phyloP scores from a whole-genome alignment of 1,140 invertebrate genomes.

The Euwallacea fornicatus region DNA sequence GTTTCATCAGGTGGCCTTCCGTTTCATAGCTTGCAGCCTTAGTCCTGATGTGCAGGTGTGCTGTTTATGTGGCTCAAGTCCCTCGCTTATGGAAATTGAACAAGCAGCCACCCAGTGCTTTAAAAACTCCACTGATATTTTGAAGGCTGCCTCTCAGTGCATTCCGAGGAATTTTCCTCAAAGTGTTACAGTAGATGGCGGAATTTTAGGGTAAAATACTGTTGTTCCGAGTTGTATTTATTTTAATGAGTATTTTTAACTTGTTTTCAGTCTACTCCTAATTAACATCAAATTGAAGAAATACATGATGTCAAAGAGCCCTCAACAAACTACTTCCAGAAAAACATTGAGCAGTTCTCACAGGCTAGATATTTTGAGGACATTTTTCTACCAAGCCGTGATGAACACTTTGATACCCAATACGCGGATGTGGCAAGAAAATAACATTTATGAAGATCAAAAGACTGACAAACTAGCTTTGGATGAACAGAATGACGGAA shows the following conservation, averaged over 20 bases:
- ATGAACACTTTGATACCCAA: slow-evolving; percentile 51
- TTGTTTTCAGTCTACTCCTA: slow-evolving; percentile 65
- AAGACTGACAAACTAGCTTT: slow-evolving; percentile 30
- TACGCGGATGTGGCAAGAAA: slow-evolving; percentile 34
- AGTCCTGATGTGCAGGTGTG: slow-evolving; percentile 73
- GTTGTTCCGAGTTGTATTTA: background rate
- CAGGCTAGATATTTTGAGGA: slow-evolving; percentile 68
- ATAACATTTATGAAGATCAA: slow-evolving; percentile 27
- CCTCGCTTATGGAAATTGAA: slow-evolving; percentile 71
- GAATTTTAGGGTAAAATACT: slow-evolving; percentile 64
- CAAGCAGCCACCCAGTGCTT: slow-evolving; percentile 72
- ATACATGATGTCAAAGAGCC: slow-evolving; percentile 68
- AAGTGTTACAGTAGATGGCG: slow-evolving; percentile 62
- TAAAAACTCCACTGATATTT: slow-evolving; percentile 67
- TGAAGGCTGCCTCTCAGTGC: slow-evolving; percentile 64
- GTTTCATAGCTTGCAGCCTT: slow-evolving; percentile 74
- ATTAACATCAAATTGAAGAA: slow-evolving; percentile 66
- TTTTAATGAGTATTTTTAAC: background rate
- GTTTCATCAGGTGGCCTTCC: slow-evolving; percentile 69
- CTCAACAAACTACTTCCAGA: slow-evolving; percentile 58
- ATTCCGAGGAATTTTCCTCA: slow-evolving; percentile 67
- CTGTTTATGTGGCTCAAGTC: slow-evolving; percentile 76
- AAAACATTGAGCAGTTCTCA: slow-evolving; percentile 60
- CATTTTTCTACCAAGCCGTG: slow-evolving; percentile 70
- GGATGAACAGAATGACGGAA: slow-evolving; percentile 49